phyloP scores from a whole-genome alignment of 92 coral and sea anemone species.

The Palythoa grandiflora region DNA sequence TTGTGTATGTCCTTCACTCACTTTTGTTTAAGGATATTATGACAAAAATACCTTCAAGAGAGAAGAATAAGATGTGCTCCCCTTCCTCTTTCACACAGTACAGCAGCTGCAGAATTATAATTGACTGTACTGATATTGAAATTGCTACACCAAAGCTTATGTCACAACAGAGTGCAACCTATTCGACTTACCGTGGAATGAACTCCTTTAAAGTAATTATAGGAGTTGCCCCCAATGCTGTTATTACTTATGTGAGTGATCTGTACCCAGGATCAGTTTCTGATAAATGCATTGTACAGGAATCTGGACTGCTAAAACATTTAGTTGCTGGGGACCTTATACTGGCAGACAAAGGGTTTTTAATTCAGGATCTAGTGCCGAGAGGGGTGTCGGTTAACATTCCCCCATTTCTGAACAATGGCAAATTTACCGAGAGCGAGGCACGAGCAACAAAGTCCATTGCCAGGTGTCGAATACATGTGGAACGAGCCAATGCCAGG shows the following conservation, averaged over 20 bases:
- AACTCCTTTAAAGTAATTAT: constrained; percentile 2
- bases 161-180: constrained; percentile 6
- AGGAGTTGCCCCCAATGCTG: constrained; percentile 20
- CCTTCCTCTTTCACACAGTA: constrained; percentile 22
- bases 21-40: constrained; percentile 11
- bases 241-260: constrained; percentile 9
- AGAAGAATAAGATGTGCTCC: constrained; percentile 23
- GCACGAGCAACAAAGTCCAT: constrained; percentile 13
- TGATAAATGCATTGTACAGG: constrained; percentile 8
- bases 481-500: constrained; percentile 14
- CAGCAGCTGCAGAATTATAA: constrained; percentile 25
- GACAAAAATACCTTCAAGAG: constrained; percentile 13
- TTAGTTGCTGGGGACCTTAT: constrained; percentile 18
- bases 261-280: constrained; percentile 13
- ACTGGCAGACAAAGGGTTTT: constrained; percentile 15
- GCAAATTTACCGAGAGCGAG: not conserved
- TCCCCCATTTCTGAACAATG: constrained; percentile 3
- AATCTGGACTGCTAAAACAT: constrained; percentile 11
- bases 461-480: constrained; percentile 1
- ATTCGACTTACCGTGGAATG: constrained; percentile 6
- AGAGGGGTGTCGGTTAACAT: constrained; percentile 8
- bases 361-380: not conserved
- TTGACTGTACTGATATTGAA: constrained; percentile 13
- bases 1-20: constrained; percentile 11
- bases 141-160: constrained; percentile 10